Percentiles rank a stretch among this genome's conserved stretches.
Conservation (phyloP, 64 coral and sea anemone species). For the Stylophora pistillata region DNA sequence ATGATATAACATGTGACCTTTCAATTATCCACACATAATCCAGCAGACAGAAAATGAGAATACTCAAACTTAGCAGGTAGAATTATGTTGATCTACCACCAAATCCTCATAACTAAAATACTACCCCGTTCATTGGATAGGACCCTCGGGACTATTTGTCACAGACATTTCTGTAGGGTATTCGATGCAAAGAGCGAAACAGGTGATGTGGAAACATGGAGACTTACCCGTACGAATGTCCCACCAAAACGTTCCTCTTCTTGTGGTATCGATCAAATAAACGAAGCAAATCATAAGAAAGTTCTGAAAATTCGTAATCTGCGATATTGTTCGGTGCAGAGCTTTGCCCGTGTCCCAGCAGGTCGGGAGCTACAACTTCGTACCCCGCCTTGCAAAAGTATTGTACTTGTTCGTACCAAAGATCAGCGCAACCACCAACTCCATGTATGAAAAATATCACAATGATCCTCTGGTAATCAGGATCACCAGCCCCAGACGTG, state of each 20-base stretch:
- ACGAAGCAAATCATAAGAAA: slow-evolving; percentile 66
- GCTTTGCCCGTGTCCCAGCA: slow-evolving; percentile 95
- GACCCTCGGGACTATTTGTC: no score
- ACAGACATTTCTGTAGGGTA: no score
- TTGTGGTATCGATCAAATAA: slow-evolving; percentile 95
- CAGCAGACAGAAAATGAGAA: no score
- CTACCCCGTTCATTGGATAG: no score
- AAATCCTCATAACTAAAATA: no score
- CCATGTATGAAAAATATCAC: slow-evolving; percentile 97
- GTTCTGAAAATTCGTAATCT: slow-evolving; percentile 87
- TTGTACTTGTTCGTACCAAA: slow-evolving; percentile 89
- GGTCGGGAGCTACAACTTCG: slow-evolving; percentile 85
- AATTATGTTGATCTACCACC: no score
- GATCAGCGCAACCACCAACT: slow-evolving; percentile 86
- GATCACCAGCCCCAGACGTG: background rate
- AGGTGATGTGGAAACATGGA: background rate
- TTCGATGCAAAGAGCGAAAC: background rate
- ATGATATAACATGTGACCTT: no score
- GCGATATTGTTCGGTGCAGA: slow-evolving; percentile 59
- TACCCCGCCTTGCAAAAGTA: slow-evolving; percentile 87
- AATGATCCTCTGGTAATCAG: slow-evolving; percentile 56
- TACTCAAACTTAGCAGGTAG: no score
- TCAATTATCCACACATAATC: no score
- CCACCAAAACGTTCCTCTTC: slow-evolving; percentile 89
- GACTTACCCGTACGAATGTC: slow-evolving; percentile 98